Percentiles rank a stretch among this genome's conserved stretches.
Conservation (phyloP, 1,140 invertebrate species). For the Drosophila tsacasi region DNA sequence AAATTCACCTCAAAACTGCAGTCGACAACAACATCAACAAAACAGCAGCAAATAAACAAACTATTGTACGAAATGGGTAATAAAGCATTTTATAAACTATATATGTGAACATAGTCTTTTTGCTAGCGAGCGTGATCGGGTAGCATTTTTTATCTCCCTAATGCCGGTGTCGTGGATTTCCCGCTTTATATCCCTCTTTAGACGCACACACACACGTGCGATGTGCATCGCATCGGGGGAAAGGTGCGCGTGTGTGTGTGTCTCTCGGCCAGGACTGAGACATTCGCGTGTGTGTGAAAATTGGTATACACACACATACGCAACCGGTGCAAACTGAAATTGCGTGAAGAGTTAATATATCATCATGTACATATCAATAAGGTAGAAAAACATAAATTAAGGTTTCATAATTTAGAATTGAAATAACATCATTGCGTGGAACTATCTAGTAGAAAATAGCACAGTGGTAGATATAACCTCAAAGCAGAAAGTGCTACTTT, state of each 20-base stretch:
- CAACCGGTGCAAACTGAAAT: conserved; percentile 30
- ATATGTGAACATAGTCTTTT: not conserved
- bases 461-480: conserved; percentile 27
- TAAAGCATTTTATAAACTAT: conserved; percentile 78
- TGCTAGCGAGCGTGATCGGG: conserved; percentile 16
- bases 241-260: conserved; percentile 17
- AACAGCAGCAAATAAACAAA: conserved; percentile 24
- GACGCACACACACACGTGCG: conserved; percentile 16
- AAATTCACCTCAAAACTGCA: no score
- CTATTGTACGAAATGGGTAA: conserved; percentile 57
- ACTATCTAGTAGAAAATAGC: conserved; percentile 12
- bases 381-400: conserved; percentile 26
- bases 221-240: conserved; percentile 10
- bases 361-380: conserved; percentile 2
- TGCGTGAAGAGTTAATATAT: conserved; percentile 21
- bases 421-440: conserved; percentile 29
- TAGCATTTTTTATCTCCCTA: conserved; percentile 9
- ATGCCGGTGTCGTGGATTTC: conserved; percentile 62
- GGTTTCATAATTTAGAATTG: not conserved
- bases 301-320: conserved; percentile 79
- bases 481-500: conserved; percentile 1
- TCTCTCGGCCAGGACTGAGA: conserved; percentile 25
- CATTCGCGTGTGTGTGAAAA: conserved; percentile 48
- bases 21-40: no score
- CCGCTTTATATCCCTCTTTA: conserved; percentile 61